Conservation (phyloP, 2,113 vertebrate species). For the Chitala chitala region DNA sequence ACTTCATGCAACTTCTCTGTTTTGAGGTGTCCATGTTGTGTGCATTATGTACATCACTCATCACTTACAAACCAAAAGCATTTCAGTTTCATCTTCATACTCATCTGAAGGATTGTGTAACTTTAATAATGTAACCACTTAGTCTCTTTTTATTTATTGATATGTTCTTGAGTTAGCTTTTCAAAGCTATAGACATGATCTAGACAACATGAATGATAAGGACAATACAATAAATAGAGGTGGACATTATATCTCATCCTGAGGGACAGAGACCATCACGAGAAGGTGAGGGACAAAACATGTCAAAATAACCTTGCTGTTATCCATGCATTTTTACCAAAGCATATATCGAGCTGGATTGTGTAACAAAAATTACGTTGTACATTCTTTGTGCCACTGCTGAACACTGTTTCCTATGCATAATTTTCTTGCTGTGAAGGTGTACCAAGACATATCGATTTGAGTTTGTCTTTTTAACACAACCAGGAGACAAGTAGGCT, state of each 20-base stretch:
- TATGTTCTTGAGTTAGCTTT: not conserved
- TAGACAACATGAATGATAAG: slow-evolving; percentile 3
- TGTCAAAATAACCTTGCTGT: not conserved
- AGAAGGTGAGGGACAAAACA: not conserved
- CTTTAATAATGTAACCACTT: too few species aligned
- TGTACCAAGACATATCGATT: too few species aligned
- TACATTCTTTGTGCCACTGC: too few species aligned
- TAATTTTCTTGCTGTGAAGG: too few species aligned
- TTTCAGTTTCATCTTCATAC: not conserved
- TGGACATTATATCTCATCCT: not conserved
- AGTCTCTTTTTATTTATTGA: not conserved
- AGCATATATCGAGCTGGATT: too few species aligned
- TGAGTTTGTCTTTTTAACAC: not conserved
- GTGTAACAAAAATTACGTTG: too few species aligned
- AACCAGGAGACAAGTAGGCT: too few species aligned
- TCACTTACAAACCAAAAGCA: not conserved
- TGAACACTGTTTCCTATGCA: too few species aligned
- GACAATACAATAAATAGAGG: not conserved
- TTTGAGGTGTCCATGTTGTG: not conserved
- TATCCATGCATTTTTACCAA: slow-evolving; percentile 6
- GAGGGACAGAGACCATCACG: not conserved
- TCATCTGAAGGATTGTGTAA: slow-evolving; percentile 2
- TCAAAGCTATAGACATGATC: not conserved
- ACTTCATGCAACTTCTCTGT: slow-evolving; percentile 27
- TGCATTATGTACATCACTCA: not conserved